Evolutionary conservation across 2,797 vertebrate genomes (phyloP).

Genomic region (Heteromormyrus szaboi): DNA sequence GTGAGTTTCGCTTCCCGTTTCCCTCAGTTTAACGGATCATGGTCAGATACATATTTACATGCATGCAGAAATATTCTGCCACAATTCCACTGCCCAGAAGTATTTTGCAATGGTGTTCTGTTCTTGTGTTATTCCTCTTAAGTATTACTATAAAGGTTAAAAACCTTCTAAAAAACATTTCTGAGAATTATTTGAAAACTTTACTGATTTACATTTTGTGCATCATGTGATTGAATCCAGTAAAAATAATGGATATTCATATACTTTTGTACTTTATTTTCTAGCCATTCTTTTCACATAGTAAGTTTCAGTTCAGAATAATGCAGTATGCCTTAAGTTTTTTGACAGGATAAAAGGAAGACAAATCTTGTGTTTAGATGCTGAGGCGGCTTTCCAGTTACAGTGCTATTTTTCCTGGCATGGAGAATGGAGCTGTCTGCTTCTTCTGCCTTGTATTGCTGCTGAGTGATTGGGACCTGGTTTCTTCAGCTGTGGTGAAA

Average conservation of each 20-base stretch:
- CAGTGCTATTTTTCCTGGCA: not conserved
- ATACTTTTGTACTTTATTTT: not conserved
- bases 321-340: not conserved
- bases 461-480: not conserved
- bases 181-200: not conserved
- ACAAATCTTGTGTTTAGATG: not conserved
- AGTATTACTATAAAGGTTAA: not conserved
- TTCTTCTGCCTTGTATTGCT: not conserved
- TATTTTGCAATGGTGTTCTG: not conserved
- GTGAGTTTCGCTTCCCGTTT: slow-evolving; percentile 61
- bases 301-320: not conserved
- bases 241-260: slow-evolving; percentile 6
- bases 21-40: not conserved
- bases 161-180: not conserved
- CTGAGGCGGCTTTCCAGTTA: not conserved
- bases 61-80: not conserved
- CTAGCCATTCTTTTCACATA: not conserved
- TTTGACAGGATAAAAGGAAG: not conserved
- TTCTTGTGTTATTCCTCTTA: not conserved
- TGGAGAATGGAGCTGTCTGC: not conserved
- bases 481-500: not conserved
- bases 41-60: not conserved
- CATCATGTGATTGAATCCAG: not conserved
- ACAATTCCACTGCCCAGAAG: not conserved
- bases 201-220: not conserved